Percentiles rank a stretch among this genome's conserved stretches.
Conservation (phyloP, 2,888 invertebrate species). For the Nephrocerus scutellatus region DNA sequence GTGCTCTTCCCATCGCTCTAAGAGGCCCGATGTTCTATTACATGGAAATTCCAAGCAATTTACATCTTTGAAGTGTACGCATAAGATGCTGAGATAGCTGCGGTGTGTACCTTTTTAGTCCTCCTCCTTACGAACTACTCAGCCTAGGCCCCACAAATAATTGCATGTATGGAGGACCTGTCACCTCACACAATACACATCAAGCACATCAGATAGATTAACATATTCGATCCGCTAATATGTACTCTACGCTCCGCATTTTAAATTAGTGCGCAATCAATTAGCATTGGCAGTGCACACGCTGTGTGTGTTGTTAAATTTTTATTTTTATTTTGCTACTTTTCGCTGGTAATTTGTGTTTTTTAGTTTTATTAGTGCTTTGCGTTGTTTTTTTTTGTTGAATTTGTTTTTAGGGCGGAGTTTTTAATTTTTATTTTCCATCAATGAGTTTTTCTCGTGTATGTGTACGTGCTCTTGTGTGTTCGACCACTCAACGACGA, state of each 20-base stretch:
- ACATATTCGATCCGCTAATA: constrained; percentile 5
- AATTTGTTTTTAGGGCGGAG: constrained; percentile 43
- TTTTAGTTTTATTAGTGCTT: constrained; percentile 23
- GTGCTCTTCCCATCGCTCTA: no score
- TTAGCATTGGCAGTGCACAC: constrained; percentile 16
- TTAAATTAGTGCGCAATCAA: constrained; percentile 38
- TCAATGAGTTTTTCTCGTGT: constrained; percentile 18
- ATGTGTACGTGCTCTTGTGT: no score
- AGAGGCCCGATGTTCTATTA: no score
- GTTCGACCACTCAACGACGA: no score
- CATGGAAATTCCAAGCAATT: no score
- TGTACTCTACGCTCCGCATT: no score
- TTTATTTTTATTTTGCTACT: constrained; percentile 19
- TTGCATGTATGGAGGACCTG: constrained; percentile 12
- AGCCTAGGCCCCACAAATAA: no score
- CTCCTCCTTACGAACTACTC: no score
- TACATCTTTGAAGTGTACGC: no score
- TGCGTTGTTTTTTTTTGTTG: constrained; percentile 21
- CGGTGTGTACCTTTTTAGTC: no score
- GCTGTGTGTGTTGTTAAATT: constrained; percentile 9
- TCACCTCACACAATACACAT: constrained; percentile 3
- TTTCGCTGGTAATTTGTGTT: constrained; percentile 13
- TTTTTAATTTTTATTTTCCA: constrained; percentile 46
- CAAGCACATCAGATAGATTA: constrained; percentile 11
- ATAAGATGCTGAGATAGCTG: no score